Base-by-base conservation (phyloP, 1,140 invertebrate genomes). In the Drosophila lacertosa region DNA sequence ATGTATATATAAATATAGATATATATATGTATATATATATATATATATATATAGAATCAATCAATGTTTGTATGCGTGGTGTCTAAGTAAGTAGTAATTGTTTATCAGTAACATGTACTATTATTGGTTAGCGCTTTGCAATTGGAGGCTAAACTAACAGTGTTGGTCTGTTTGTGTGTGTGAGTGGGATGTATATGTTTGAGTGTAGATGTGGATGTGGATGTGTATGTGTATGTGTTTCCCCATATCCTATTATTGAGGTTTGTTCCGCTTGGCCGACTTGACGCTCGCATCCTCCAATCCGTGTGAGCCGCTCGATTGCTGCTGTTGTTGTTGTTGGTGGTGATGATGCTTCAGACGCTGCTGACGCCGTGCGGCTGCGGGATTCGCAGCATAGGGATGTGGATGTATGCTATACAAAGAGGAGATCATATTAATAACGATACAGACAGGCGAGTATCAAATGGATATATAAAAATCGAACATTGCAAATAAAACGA, bases 311-410 rank as follows among this genome's bases (percentile, higher is more conserved):
- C 18, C 32, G 11, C 32, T 44, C 4, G 50, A 45, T 2, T 53
- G 58, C 9, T 69, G 24, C 5, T 26, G 24, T 5, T 26, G 24
- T 6, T 26, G 24, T 7, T 29, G 26, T 7, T 29, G 44, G 3
- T 22, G 54, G 24, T 83, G 79, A n/a, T 72, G 73, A 15, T 86
- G 69, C 77, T 86, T 86, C 37, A 77, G 32, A 29, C 83, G 82
- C 15, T 86, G 83, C 13, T 72, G 70, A 13, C 82, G 82, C 44
- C 82, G 63, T 13, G 67, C 51, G 16, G 66, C 45, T 15, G 50
- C 65, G 3, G 57, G 42, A 39, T 68, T 72, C 3, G 45, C 65
- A 48, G 66, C 78, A 73, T 88, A 88, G 11, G 82, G 83, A 89
- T 88, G 82, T 63, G 78, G 67, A 59, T 89, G 83, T 58, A 82